Evolutionary conservation across 2,113 vertebrate genomes (phyloP).

Genomic region (Acanthochromis polyacanthus): DNA sequence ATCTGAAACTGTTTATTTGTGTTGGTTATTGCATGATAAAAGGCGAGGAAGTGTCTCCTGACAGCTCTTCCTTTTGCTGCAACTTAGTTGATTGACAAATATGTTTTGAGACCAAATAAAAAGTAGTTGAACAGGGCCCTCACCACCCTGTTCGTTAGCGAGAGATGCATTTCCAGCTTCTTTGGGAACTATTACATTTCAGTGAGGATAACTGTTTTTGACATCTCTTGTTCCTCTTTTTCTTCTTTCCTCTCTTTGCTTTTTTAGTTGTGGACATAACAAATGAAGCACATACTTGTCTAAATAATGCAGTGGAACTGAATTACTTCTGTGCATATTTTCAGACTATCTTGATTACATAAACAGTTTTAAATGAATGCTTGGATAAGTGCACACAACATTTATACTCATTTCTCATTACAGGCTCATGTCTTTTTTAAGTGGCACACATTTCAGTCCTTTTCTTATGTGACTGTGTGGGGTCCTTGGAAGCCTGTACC

Average conservation of each 20-base stretch:
- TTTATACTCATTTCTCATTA: background rate
- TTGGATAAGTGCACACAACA: conserved; percentile 7
- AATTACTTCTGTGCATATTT: conserved; percentile 55
- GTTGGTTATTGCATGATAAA: conserved; percentile 18
- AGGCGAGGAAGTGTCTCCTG: conserved; percentile 26
- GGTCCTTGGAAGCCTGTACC: conserved; percentile 11
- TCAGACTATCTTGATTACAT: conserved; percentile 17
- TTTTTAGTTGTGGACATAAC: conserved; percentile 7
- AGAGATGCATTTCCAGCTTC: conserved; percentile 6
- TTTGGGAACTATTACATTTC: conserved; percentile 44
- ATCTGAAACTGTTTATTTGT: conserved; percentile 58
- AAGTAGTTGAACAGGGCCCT: conserved; percentile 7
- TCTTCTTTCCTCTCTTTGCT: background rate
- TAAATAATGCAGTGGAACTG: conserved; percentile 19
- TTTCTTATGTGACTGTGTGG: conserved; percentile 20
- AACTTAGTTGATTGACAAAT: conserved; percentile 61
- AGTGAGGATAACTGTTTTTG: conserved; percentile 40
- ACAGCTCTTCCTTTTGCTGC: conserved; percentile 32
- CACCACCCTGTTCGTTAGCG: background rate
- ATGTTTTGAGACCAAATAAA: conserved; percentile 73
- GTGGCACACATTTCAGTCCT: background rate
- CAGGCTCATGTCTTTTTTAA: background rate
- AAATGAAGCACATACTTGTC: conserved; percentile 20
- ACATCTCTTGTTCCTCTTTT: conserved; percentile 16
- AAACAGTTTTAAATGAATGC: conserved; percentile 14